Evolutionary conservation across 2,797 vertebrate genomes (phyloP).

Genomic region (Gastrophryne carolinensis): DNA sequence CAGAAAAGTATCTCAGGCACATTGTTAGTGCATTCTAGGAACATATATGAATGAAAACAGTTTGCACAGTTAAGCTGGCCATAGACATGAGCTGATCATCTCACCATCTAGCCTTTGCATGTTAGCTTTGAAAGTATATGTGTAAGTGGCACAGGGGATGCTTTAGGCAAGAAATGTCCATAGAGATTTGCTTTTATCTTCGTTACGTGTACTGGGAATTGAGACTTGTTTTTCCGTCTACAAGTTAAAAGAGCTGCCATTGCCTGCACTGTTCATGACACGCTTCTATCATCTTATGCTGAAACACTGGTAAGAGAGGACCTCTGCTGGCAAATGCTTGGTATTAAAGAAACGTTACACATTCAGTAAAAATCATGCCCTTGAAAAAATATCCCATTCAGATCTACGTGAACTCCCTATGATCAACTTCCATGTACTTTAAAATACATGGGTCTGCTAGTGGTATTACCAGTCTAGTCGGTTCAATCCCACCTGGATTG

Average conservation of each 20-base stretch:
- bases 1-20: conserved; percentile 5
- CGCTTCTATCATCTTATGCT: background rate
- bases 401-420: too few relatives aligned
- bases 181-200: background rate
- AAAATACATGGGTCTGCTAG: too few relatives aligned
- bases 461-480: too few relatives aligned
- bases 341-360: too few relatives aligned
- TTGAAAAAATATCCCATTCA: too few relatives aligned
- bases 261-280: background rate
- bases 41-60: background rate
- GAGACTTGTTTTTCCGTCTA: background rate
- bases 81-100: too few relatives aligned
- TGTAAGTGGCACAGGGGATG: background rate
- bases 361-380: too few relatives aligned
- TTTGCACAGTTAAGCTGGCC: too few relatives aligned
- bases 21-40: background rate
- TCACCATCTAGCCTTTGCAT: too few relatives aligned
- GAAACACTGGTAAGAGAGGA: background rate
- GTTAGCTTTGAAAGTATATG: background rate
- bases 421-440: too few relatives aligned
- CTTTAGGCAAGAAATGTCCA: background rate
- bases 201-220: background rate
- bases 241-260: background rate
- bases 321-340: conserved; percentile 23
- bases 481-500: too few relatives aligned